Base-by-base conservation (phyloP, 2,888 invertebrate species). In the Baronia brevicornis region DNA sequence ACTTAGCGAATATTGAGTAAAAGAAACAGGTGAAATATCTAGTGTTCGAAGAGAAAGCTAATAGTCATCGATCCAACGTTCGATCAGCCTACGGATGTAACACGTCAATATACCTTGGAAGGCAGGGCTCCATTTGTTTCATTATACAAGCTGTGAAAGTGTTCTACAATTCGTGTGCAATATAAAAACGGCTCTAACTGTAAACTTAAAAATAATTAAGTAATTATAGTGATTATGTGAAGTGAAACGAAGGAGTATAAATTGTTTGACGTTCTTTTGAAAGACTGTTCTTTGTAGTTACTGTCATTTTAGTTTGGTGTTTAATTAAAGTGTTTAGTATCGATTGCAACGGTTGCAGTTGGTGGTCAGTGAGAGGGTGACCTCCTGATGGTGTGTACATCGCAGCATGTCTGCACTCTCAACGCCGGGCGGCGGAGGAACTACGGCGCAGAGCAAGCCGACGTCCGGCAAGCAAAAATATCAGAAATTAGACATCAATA, bases 401-500 rank as follows among this genome's bases (percentile, higher is more conserved):
- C 92, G 92, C 94, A 95, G 93, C 90, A 95, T 95, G 95, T 94
- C 94, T 92, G 92, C 94, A 91, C 90, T 92, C 91, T 92, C 94
- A 87, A 93, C 94, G 91, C 90, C 91, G 91, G 73, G 85, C 80
- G 84, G 85, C 82, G 85, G 84, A 73, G 82, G 80, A 53, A 80
- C 74, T 78, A 79, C 84, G 78, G 75, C 82, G 80, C 84, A 84
- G 77, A 77, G 72, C 78, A 84, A 84, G 80, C 80, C 84, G 72
- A 79, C 82, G 77, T 74, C 84, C 73, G 91, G 91, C 88, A 97
- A 96, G 90, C 91, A 93, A 86, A 97, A 96, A 89, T 97, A 90
- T 89, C 94, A 95, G 85, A 93, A 96, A 77, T 90, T 97, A 88
- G 96, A 97, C 89, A 97, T 97, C 90, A 97, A 97, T 92, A 96